Evolutionary conservation across 1,140 invertebrate genomes (phyloP).

Genomic region (Hypsibius dujardini): DNA sequence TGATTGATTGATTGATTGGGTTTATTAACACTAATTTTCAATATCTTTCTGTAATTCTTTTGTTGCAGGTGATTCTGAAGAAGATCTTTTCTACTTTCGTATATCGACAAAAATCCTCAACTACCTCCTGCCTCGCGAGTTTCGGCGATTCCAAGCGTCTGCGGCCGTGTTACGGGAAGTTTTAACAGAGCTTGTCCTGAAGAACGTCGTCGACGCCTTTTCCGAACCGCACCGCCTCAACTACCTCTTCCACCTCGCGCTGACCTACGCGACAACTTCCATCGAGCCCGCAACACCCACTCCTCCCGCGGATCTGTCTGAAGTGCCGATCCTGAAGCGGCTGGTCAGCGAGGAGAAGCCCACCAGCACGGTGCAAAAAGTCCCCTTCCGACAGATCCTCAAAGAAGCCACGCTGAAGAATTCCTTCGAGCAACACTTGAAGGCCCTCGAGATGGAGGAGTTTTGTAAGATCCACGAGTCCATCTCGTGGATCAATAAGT

Average conservation of each 20-base stretch:
- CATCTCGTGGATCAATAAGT: slow-evolving; percentile 8
- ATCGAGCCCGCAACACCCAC: not conserved
- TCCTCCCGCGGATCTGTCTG: not conserved
- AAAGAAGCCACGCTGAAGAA: slow-evolving; percentile 16
- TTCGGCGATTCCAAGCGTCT: not conserved
- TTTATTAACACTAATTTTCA: not conserved
- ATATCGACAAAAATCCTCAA: not conserved
- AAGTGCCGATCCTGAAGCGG: not conserved
- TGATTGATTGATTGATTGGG: not conserved
- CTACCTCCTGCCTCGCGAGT: not conserved
- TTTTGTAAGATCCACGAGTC: slow-evolving; percentile 7
- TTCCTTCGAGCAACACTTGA: slow-evolving; percentile 6
- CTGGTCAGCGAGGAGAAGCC: not conserved
- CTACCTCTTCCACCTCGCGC: not conserved
- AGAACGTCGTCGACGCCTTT: not conserved
- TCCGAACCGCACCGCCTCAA: slow-evolving; percentile 7
- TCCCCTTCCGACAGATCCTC: not conserved
- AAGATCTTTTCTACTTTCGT: not conserved
- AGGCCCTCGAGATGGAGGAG: not conserved
- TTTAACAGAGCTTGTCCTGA: not conserved
- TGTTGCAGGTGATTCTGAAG: not conserved
- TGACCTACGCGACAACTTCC: not conserved
- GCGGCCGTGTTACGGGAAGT: slow-evolving; percentile 2
- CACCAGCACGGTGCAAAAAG: not conserved
- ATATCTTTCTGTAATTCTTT: not conserved